These are phyloP conservation scores for Rhogogaster chlorosoma DNA, from an alignment of 2,888 invertebrate genomes.

Conservation along the genomic window DNA sequence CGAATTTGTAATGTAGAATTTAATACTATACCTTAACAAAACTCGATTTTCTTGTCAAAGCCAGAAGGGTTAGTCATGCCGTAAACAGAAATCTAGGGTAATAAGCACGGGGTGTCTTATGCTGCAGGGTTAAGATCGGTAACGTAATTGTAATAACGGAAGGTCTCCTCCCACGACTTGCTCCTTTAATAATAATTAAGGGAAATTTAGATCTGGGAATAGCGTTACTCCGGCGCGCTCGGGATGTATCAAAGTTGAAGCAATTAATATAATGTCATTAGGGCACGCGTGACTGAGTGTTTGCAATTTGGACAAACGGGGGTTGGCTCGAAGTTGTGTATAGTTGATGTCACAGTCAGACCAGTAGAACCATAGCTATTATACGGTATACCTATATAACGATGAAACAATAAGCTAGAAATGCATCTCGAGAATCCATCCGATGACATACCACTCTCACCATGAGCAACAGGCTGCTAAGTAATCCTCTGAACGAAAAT, in stretches of 20 bases:
- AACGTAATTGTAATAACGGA: slow-evolving; percentile 42
- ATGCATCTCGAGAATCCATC: slow-evolving; percentile 56
- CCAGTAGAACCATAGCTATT: background rate
- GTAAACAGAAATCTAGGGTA: background rate
- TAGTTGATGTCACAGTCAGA: slow-evolving; percentile 6
- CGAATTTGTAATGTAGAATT: background rate
- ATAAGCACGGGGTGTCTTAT: slow-evolving; percentile 2
- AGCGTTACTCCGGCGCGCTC: slow-evolving; percentile 28
- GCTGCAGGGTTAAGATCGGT: slow-evolving; percentile 2
- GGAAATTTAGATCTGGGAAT: slow-evolving; percentile 43
- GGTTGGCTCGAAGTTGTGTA: background rate
- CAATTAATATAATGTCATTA: slow-evolving; percentile 72
- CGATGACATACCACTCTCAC: background rate
- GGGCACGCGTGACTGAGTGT: slow-evolving; percentile 58
- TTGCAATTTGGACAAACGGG: slow-evolving; percentile 35
- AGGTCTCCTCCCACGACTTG: slow-evolving; percentile 15
- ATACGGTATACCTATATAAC: slow-evolving; percentile 48
- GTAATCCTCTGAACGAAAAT: background rate
- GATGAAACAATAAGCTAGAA: slow-evolving; percentile 63
- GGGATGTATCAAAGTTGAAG: slow-evolving; percentile 67
- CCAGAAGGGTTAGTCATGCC: background rate
- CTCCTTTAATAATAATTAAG: slow-evolving; percentile 46
- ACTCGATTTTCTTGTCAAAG: background rate
- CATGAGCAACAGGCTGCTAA: slow-evolving; percentile 16
- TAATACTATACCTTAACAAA: background rate